phyloP scores from a whole-genome alignment of 2,113 vertebrate genomes.

The Atlantisia rogersi region DNA sequence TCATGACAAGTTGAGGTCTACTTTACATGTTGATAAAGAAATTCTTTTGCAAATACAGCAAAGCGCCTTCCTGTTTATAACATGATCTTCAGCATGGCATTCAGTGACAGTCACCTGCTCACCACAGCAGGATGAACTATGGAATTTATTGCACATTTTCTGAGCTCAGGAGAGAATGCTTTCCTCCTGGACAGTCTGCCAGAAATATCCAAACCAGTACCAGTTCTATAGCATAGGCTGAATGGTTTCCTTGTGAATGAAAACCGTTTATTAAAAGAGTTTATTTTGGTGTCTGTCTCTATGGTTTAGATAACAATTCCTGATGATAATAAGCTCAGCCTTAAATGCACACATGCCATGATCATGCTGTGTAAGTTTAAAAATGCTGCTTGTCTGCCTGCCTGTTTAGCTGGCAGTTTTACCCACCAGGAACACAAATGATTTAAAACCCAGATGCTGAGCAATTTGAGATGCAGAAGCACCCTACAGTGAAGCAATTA shows the following conservation, averaged over 20 bases:
- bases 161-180: not conserved
- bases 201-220: not conserved
- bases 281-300: conserved; percentile 44
- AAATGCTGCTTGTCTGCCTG: conserved; percentile 68
- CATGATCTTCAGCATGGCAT: not conserved
- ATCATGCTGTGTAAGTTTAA: conserved; percentile 63
- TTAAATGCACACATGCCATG: conserved; percentile 66
- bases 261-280: conserved; percentile 49
- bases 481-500: conserved; percentile 75
- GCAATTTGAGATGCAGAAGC: conserved; percentile 75
- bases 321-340: conserved; percentile 59
- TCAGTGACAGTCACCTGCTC: not conserved
- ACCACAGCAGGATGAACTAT: not conserved
- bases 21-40: not conserved
- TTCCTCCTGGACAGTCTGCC: not conserved
- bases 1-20: not conserved
- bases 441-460: conserved; percentile 75
- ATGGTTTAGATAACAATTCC: conserved; percentile 56
- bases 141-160: not conserved
- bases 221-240: not conserved
- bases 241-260: not conserved
- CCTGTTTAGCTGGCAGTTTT: conserved; percentile 59
- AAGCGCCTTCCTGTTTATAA: not conserved
- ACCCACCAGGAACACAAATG: conserved; percentile 67
- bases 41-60: not conserved